Evolutionary conservation across 2,888 invertebrate genomes (phyloP).

Genomic region (Cyrtodaria siliqua): DNA sequence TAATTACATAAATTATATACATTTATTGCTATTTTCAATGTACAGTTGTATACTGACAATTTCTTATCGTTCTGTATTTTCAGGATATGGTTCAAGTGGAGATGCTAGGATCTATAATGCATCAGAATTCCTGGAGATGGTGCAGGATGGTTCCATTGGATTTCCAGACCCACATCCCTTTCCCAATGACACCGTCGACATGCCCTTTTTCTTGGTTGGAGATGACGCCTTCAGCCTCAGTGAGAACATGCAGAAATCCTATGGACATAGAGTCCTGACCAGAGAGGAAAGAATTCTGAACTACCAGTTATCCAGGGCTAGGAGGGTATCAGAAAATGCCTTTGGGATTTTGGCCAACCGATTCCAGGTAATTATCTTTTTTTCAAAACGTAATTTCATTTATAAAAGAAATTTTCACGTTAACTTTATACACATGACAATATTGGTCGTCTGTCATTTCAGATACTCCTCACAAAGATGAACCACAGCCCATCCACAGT

Average conservation of each 20-base stretch:
- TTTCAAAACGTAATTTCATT: conserved; percentile 10
- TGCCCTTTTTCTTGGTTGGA: conserved; percentile 16
- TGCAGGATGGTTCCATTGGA: conserved; percentile 20
- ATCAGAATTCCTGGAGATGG: conserved; percentile 26
- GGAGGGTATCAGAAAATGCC: conserved; percentile 30
- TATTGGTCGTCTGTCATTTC: too few relatives aligned
- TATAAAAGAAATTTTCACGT: conserved; percentile 24
- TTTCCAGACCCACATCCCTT: conserved; percentile 22
- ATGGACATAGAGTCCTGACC: conserved; percentile 26
- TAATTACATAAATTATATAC: conserved; percentile 20
- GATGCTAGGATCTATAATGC: conserved; percentile 40
- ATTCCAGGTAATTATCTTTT: too few relatives aligned
- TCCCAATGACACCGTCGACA: conserved; percentile 23
- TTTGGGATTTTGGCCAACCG: conserved; percentile 29
- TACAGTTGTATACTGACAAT: conserved; percentile 29
- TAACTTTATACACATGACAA: not conserved
- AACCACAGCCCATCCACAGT: conserved; percentile 34
- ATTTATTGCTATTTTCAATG: conserved; percentile 30
- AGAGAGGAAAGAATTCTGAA: conserved; percentile 19
- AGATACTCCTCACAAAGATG: too few relatives aligned
- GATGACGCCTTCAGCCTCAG: conserved; percentile 26
- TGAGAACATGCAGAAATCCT: conserved; percentile 12
- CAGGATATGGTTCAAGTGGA: conserved; percentile 24
- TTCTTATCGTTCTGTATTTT: conserved; percentile 32
- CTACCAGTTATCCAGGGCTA: conserved; percentile 34